A percentile compares a stretch with the other conserved stretches of the same genome.
Evolutionary conservation across 2,888 invertebrate genomes (phyloP).

Genomic region (Myopa tessellatipennis): DNA sequence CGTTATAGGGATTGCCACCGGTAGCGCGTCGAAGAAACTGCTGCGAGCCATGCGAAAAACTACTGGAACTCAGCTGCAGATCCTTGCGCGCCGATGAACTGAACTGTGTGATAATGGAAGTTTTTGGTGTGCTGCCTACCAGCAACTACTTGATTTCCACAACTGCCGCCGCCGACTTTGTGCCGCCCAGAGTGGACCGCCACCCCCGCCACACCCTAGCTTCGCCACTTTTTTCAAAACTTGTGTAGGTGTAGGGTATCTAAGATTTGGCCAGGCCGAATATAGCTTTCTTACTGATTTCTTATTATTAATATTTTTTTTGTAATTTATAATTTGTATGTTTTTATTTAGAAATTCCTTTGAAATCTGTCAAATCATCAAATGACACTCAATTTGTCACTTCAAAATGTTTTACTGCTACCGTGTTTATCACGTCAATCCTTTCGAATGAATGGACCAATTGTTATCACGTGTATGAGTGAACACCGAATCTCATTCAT

Average conservation of each 20-base stretch:
- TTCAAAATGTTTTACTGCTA: background rate
- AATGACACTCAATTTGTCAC: slow-evolving; percentile 11
- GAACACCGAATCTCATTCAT: no score
- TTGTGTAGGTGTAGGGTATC: no score
- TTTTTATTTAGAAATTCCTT: no score
- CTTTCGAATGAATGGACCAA: background rate
- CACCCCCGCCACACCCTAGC: no score
- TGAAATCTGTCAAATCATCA: slow-evolving; percentile 31
- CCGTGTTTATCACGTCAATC: no score
- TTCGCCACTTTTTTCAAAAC: no score
- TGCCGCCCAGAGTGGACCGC: no score
- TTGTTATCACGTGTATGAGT: no score
- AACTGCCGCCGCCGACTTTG: no score
- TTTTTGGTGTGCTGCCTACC: slow-evolving; percentile 51
- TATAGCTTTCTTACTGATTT: no score
- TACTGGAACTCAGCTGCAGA: slow-evolving; percentile 56
- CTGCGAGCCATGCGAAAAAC: slow-evolving; percentile 48
- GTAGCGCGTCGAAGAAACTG: slow-evolving; percentile 45
- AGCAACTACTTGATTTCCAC: no score
- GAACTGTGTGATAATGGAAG: slow-evolving; percentile 54
- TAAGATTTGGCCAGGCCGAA: no score
- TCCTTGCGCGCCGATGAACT: slow-evolving; percentile 61
- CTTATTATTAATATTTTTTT: background rate
- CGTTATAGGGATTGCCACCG: slow-evolving; percentile 34
- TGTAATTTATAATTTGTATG: background rate